phyloP scores from a whole-genome alignment of 2,113 vertebrate species.

The Ictalurus punctatus region DNA sequence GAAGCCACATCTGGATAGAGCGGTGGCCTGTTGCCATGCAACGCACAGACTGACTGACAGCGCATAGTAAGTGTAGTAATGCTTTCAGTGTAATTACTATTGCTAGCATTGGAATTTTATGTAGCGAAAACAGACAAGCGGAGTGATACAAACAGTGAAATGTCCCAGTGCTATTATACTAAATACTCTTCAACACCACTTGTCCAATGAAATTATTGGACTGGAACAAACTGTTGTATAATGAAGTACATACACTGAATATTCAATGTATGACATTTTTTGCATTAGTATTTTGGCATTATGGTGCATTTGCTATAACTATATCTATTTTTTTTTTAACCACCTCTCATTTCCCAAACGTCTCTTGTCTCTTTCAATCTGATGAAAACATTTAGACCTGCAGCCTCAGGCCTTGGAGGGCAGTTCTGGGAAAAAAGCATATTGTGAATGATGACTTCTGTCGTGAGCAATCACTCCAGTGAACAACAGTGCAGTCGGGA shows the following conservation, averaged over 20 bases:
- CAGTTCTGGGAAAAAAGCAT: conserved; percentile 28
- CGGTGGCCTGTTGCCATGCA: neutral
- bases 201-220: neutral
- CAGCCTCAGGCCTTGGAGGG: conserved; percentile 17
- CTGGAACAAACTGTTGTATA: neutral
- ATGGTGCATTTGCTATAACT: neutral
- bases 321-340: neutral
- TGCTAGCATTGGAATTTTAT: neutral
- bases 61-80: neutral
- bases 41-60: neutral
- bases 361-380: conserved; percentile 3
- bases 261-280: neutral
- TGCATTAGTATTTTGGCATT: neutral
- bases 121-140: neutral
- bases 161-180: neutral
- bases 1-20: neutral
- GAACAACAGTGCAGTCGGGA: conserved; percentile 26
- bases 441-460: conserved; percentile 32
- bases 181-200: neutral
- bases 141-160: neutral
- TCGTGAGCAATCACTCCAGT: conserved; percentile 21
- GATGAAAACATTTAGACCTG: neutral
- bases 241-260: neutral
- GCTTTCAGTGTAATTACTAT: neutral
- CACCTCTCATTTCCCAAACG: neutral